Conservation (phyloP, 2,113 vertebrate genomes). For the Genyomyrus donnyi region DNA sequence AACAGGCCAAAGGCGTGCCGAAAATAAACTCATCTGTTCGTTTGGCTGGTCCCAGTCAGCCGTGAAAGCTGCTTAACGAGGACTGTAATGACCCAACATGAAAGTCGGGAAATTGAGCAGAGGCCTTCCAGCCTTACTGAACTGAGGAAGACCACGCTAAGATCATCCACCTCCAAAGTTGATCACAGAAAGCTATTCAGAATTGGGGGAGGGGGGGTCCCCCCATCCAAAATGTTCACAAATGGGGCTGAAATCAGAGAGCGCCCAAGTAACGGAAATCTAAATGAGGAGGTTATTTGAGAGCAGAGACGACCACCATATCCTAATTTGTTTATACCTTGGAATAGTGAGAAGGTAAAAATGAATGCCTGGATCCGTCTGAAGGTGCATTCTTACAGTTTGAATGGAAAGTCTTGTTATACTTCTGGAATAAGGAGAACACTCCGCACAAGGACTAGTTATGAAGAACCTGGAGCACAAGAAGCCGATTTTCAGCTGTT, state of each 20-base stretch:
- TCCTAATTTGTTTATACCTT: neutral
- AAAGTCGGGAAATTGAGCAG: neutral
- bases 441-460: neutral
- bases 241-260: neutral
- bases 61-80: neutral
- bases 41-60: neutral
- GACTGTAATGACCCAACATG: neutral
- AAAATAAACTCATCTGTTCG: slow-evolving; percentile 4
- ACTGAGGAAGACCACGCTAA: neutral
- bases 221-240: neutral
- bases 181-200: neutral
- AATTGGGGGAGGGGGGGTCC: neutral
- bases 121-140: neutral
- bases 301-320: neutral
- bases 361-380: neutral
- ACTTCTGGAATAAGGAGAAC: neutral
- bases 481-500: neutral
- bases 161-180: neutral
- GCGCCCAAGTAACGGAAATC: neutral
- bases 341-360: neutral
- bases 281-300: neutral
- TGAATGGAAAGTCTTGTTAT: neutral
- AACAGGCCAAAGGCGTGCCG: neutral
- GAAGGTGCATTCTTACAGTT: neutral
- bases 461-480: neutral